These are phyloP conservation scores for Lasioglossum morio DNA, from an alignment of 2,888 invertebrate species.

Conservation along the genomic window DNA sequence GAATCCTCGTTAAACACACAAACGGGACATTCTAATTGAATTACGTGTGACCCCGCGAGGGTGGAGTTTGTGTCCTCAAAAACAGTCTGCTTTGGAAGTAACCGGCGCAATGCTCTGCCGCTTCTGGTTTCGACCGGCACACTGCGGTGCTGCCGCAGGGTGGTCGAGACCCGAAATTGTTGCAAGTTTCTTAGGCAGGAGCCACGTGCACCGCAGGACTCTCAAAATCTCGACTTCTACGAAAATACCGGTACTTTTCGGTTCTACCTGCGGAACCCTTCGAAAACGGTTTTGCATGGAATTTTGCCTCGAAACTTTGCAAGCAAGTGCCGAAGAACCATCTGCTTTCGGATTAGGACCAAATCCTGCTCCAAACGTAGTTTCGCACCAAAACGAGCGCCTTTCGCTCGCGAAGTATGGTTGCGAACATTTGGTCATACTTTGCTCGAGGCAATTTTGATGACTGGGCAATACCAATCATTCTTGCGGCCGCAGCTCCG, in stretches of 20 bases:
- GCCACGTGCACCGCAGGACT: slow-evolving; percentile 58
- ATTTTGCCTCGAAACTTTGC: too few species aligned
- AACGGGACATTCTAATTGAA: slow-evolving; percentile 17
- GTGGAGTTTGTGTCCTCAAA: slow-evolving; percentile 50
- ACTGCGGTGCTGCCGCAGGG: slow-evolving; percentile 74
- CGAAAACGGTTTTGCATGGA: too few species aligned
- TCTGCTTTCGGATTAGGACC: too few species aligned
- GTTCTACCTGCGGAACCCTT: background rate
- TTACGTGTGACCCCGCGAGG: slow-evolving; percentile 31
- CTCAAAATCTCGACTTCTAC: slow-evolving; percentile 23
- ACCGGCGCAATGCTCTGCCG: slow-evolving; percentile 61
- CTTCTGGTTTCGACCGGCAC: slow-evolving; percentile 70
- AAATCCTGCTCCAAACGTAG: too few species aligned
- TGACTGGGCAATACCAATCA: background rate
- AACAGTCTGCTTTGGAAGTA: slow-evolving; percentile 55
- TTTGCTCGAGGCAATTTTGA: too few species aligned
- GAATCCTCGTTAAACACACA: background rate
- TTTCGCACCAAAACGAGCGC: too few species aligned
- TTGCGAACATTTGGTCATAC: too few species aligned
- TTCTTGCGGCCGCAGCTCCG: background rate
- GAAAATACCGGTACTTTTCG: background rate
- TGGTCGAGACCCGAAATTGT: slow-evolving; percentile 75
- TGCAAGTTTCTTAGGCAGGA: slow-evolving; percentile 47
- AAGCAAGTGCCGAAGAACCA: too few species aligned
- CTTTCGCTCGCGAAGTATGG: too few species aligned